Conservation (phyloP, 2,113 vertebrate genomes). For the Ailurus styani region DNA sequence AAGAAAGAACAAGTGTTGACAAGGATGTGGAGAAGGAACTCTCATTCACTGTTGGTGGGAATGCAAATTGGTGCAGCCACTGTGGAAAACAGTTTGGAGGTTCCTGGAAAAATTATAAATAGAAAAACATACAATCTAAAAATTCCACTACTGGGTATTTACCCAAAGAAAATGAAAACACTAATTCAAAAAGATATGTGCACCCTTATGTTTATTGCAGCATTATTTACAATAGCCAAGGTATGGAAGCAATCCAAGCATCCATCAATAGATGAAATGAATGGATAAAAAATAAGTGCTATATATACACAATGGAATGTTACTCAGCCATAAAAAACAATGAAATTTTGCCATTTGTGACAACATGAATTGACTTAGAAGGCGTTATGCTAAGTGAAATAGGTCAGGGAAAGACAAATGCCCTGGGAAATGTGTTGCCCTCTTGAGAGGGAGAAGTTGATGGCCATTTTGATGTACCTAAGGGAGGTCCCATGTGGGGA, state of each 20-base stretch:
- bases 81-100: not conserved
- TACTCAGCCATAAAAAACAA: not conserved
- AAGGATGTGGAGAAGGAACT: not conserved
- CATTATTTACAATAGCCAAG: not conserved
- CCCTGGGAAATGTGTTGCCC: not conserved
- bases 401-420: not conserved
- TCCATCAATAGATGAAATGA: not conserved
- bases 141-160: not conserved
- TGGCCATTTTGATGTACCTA: not conserved
- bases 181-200: not conserved
- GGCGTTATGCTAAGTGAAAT: not conserved
- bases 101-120: not conserved
- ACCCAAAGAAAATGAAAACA: not conserved
- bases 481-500: not conserved
- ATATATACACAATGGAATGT: not conserved
- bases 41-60: not conserved
- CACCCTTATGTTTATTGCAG: not conserved
- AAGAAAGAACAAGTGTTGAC: not conserved
- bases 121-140: not conserved
- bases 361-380: not conserved
- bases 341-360: not conserved
- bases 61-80: not conserved
- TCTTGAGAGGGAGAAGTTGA: not conserved
- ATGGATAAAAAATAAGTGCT: not conserved
- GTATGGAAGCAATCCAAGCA: not conserved